phyloP scores from a whole-genome alignment of 1,140 invertebrate genomes.

The Drosophila serrata region DNA sequence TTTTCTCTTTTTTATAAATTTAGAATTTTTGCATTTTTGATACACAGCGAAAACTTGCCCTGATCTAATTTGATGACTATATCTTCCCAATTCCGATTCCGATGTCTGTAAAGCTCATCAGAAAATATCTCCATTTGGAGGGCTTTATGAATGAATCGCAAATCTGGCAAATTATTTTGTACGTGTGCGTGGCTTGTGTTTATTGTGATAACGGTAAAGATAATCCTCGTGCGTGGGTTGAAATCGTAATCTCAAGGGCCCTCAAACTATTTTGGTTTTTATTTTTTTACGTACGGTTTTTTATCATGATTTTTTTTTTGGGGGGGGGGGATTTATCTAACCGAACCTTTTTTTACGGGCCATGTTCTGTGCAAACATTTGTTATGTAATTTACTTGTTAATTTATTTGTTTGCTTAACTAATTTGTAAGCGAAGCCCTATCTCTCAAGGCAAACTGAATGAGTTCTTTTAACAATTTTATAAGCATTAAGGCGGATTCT shows the following conservation, averaged over 20 bases:
- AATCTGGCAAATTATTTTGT: conserved; percentile 16
- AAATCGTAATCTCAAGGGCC: conserved; percentile 40
- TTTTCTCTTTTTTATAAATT: conserved; percentile 51
- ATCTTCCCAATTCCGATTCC: conserved; percentile 4
- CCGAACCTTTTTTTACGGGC: not conserved
- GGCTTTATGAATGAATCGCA: conserved; percentile 46
- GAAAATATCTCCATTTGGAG: conserved; percentile 12
- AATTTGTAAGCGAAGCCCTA: conserved; percentile 26
- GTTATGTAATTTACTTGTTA: conserved; percentile 37
- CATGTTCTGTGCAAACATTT: conserved; percentile 14
- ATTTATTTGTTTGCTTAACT: conserved; percentile 29
- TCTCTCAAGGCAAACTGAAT: conserved; percentile 8
- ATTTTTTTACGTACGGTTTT: not conserved
- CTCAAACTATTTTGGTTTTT: conserved; percentile 5
- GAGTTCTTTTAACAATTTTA: conserved; percentile 11
- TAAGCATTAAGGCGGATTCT: not conserved
- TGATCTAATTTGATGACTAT: conserved; percentile 27
- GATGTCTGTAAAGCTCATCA: conserved; percentile 2
- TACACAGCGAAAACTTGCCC: conserved; percentile 43
- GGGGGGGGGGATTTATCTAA: conserved; percentile 20
- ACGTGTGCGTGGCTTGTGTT: conserved; percentile 12
- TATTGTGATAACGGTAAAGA: conserved; percentile 29
- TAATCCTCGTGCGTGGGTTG: conserved; percentile 24
- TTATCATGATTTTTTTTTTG: conserved; percentile 28
- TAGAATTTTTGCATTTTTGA: conserved; percentile 65